Base-by-base conservation (phyloP, 2,888 invertebrate species). In the Agrotis puta region DNA sequence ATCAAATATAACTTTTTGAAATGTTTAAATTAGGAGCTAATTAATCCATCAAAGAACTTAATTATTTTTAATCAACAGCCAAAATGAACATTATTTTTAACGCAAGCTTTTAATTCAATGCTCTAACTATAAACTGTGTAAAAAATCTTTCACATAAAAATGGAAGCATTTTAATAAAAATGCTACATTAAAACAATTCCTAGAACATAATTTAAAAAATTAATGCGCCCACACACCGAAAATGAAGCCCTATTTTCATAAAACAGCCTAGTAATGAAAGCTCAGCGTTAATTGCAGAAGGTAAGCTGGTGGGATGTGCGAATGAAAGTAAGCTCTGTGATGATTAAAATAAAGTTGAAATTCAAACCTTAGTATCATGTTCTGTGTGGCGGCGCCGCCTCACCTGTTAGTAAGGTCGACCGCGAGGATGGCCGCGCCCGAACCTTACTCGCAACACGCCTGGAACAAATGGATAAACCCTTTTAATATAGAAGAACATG, bases 351-450 rank as follows among this genome's bases (percentile, higher is more conserved):
- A 94, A 93, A 93, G 92, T 91, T 89, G 24, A 92, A 89, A 92
- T 92, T 93, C 95, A 92, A 95, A 96, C 96, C 96, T 96, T 96
- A 96, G 95, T 92, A 96, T 93, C 96, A 96, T 95, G 95, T 91
- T 96, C 95, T 94, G 93, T 92, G 93, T 93, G 93, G 94, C 94
- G 94, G 89, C 91, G 92, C 92, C 95, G 94, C 96, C 95, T 95
- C 95, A 95, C 95, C 95, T 95, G 94, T 94, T 93, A 91, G 95
- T 95, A 95, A 95, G 95, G 95, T 88, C 95, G 95, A 94, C 93
- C 94, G 95, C 95, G 94, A 89, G 87, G 87, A 85, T 86, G 85
- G 85, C 92, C 94, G 94, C 95, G 94, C 91, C 91, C 95, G 94
- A 91, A 85, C 95, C 95, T 94, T 92, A 94, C 95, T 88, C 86